Conservation (phyloP, 1,140 invertebrate species). For the Hormaphis cornu region DNA sequence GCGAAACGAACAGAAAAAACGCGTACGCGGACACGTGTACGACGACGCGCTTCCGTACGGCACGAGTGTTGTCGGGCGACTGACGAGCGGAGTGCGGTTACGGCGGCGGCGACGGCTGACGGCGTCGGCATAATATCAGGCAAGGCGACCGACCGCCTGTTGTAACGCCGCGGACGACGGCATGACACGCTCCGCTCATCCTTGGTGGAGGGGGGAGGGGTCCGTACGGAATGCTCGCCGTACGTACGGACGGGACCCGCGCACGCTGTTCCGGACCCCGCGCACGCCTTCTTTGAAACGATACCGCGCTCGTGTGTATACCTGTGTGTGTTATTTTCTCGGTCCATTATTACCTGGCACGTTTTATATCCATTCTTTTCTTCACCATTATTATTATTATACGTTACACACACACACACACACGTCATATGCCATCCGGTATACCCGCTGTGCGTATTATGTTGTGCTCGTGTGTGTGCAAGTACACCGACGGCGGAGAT, state of each 20-base stretch:
- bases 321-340: constrained; percentile 17
- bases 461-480: too few relatives aligned
- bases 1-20: too few relatives aligned
- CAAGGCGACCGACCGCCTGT: constrained; percentile 25
- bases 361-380: constrained; percentile 1
- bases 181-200: constrained; percentile 29
- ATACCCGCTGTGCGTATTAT: constrained; percentile 28
- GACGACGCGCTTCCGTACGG: background rate
- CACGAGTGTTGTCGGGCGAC: constrained; percentile 9
- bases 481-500: too few relatives aligned
- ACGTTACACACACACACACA: constrained; percentile 24
- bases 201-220: too few relatives aligned
- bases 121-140: background rate
- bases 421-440: background rate
- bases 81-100: background rate
- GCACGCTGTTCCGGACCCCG: constrained; percentile 5
- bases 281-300: constrained; percentile 20
- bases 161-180: too few relatives aligned
- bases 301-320: background rate
- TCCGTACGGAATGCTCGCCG: background rate
- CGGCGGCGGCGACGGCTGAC: background rate
- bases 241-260: constrained; percentile 5
- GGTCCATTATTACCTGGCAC: constrained; percentile 29
- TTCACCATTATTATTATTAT: constrained; percentile 23
- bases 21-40: too few relatives aligned